A percentile compares a stretch with the other conserved stretches of the same genome.
These are phyloP conservation scores for Macaca mulatta DNA, from an alignment of 2,113 vertebrate species.

Conservation along the genomic window DNA sequence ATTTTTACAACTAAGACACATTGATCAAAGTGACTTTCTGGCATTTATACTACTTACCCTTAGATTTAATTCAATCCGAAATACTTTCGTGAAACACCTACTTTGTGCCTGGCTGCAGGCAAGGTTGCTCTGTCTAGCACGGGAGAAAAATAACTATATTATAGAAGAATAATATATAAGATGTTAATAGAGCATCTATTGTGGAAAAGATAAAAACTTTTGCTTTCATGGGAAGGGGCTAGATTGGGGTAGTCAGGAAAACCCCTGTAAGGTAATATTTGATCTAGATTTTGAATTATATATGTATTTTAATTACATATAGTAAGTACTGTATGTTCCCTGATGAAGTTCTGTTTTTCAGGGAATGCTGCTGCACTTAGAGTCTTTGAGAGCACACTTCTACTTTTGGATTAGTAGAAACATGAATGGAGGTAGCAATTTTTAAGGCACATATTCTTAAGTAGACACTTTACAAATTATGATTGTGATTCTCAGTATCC, in stretches of 20 bases:
- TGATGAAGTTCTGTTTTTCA: not conserved
- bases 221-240: not conserved
- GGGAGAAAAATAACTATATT: not conserved
- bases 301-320: not conserved
- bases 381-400: not conserved
- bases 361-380: not conserved
- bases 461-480: not conserved
- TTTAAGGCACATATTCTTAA: not conserved
- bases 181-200: not conserved
- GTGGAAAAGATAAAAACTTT: not conserved
- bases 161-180: not conserved
- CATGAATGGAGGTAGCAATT: not conserved
- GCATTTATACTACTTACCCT: not conserved
- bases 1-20: not conserved
- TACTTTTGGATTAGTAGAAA: not conserved
- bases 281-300: not conserved
- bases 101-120: not conserved
- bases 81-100: not conserved
- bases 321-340: not conserved
- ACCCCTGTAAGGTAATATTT: not conserved
- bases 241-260: not conserved
- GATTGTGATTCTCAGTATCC: not conserved
- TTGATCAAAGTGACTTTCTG: not conserved
- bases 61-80: not conserved
- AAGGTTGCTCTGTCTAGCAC: not conserved